A percentile compares a stretch with the other conserved stretches of the same genome.
Evolutionary conservation across 2,113 vertebrate genomes (phyloP).

Genomic region (Tenrec ecaudatus): DNA sequence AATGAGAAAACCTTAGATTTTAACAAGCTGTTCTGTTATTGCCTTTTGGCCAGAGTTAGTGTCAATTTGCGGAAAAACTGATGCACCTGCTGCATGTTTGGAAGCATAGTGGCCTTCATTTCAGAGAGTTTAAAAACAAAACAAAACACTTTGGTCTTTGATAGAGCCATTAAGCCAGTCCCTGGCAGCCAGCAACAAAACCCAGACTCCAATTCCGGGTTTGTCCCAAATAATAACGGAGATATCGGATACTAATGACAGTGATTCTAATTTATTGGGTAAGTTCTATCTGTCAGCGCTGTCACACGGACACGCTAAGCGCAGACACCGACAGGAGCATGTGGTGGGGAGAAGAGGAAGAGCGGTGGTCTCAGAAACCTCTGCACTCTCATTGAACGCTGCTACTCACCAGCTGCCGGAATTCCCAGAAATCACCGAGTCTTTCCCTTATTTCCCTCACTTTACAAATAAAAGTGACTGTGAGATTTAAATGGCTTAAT

Average conservation of each 20-base stretch:
- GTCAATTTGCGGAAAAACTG: neutral
- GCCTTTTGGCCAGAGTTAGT: conserved; percentile 1
- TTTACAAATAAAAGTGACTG: conserved; percentile 23
- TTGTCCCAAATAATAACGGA: neutral
- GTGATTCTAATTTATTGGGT: neutral
- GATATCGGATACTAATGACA: neutral
- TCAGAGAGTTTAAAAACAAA: neutral
- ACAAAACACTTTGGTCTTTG: neutral
- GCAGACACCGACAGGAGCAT: neutral
- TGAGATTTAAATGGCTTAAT: conserved; percentile 28
- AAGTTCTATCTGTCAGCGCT: neutral
- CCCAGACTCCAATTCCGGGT: neutral
- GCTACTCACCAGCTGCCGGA: neutral
- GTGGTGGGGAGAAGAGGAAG: neutral
- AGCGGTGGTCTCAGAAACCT: neutral
- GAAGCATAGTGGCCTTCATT: neutral
- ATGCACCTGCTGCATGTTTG: neutral
- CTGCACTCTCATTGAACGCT: neutral
- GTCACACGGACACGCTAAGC: neutral
- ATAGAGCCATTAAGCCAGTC: neutral
- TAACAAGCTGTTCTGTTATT: neutral
- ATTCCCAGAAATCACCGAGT: neutral
- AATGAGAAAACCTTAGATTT: neutral
- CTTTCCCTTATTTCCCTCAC: neutral
- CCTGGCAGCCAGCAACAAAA: neutral